Base-by-base conservation (phyloP, 2,113 vertebrate genomes). In the Callipepla californica region DNA sequence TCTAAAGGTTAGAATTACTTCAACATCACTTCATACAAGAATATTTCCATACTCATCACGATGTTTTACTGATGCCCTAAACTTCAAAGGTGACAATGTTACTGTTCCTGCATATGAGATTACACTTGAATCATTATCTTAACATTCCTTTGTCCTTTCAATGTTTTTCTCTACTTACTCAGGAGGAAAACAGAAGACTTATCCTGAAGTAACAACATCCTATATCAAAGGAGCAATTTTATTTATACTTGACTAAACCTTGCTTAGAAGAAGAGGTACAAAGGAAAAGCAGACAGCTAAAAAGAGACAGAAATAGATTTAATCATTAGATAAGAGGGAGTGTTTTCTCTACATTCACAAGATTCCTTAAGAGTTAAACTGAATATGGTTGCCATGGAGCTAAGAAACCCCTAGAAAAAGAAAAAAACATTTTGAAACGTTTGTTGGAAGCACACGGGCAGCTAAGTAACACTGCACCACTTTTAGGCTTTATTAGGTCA, bases 331-430 rank as follows among this genome's bases (percentile, higher is more conserved):
- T 90, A 94, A 92, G 62, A 88, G 69, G 23, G 59, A 90, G 87
- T 75, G 93, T 80, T 73, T 93, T 75, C 91, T 96, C 81, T 88
- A 65, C 26, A 86, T 22, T 81, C 70, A 55, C 59, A 90, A 92
- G 87, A 90, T 86, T 87, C 85, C 78, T 86, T 89, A 91, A 90
- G 97, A 97, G 92, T 96, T 95, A 96, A 97, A 94, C 76, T 77
- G 66, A 80, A 80, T 96, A 94, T 93, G 84, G 97, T 97, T 98
- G 95, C 97, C 97, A 98, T 98, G 97, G 97, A 93, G 97, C 80
- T 95, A 89, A 96, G 69, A 92, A 95, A 97, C 95, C 94, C 91
- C 95, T 88, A 82, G 89, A 85, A 91, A 91, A 89, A 94, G 76
- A 94, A 76, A 89, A 94, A 76, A 94, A 74, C 88, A 97, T 97